Base-by-base conservation (phyloP, 1,140 invertebrate species). In the Chelonus insularis region DNA sequence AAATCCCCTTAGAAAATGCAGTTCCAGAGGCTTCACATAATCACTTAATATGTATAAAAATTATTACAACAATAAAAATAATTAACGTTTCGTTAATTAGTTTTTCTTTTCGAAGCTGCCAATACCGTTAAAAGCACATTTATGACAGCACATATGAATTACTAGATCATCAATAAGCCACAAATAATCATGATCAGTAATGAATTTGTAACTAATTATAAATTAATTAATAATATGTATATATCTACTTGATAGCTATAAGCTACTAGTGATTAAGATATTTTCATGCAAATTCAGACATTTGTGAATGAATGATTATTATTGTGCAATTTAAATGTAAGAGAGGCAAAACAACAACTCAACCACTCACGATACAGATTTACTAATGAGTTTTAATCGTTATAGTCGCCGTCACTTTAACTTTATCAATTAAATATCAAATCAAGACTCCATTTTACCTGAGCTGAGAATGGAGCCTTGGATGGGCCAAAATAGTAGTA, bases 401-500 rank as follows among this genome's bases (percentile, higher is more conserved):
- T 14, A 14, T 32, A 57, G n/a, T 45, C 41, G 21, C 21, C 14
- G 16, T 43, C 48, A 39, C 37, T 21, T 43, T 41, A 34, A 65
- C 62, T 65, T 70, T 69, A 62, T 72, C 68, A 71, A 71, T 73
- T 64, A 66, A 70, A 74, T 70, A 73, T 74, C 67, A 56, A 73
- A 78, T 80, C 78, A 80, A 80, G 78, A 80, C 78, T 80, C 78
- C 78, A 80, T 80, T 80, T 80, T 80, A 80, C 78, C 78, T 80
- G 78, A 80, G 71, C 73, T 80, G 67, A 80, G 77, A 80, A 80
- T 79, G 78, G 78, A 80, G 78, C 78, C 78, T 80, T 80, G 77
- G 70, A 72, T 78, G 72, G 72, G 75, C 78, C 78, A 64, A 80
- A 79, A 80, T 80, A 79, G 78, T 78, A 69, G 77, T 77, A 73